Evolutionary conservation across 2,797 vertebrate species (phyloP).

Genomic region (Myoxocephalus aenaeus): DNA sequence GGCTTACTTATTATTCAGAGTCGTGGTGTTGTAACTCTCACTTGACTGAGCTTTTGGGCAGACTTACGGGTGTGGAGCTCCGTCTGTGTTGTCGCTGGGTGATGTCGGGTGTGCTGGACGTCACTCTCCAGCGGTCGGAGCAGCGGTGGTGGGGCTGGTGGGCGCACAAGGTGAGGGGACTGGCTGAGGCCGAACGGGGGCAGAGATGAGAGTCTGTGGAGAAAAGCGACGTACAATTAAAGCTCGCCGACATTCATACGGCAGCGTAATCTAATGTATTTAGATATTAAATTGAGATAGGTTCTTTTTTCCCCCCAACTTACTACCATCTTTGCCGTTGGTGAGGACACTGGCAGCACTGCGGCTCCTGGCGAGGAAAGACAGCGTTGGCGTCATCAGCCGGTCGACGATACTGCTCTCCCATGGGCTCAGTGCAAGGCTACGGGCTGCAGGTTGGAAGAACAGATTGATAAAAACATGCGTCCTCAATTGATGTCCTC

Average conservation of each 20-base stretch:
- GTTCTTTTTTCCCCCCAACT: conserved; percentile 63
- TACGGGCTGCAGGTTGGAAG: conserved; percentile 84
- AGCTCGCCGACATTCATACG: not conserved
- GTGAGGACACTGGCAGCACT: conserved; percentile 93
- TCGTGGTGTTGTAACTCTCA: not conserved
- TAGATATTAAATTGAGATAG: accelerated
- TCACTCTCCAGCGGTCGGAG: conserved; percentile 89
- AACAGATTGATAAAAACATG: not conserved
- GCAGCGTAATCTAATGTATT: not conserved
- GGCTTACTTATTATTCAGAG: not conserved
- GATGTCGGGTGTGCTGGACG: conserved; percentile 89
- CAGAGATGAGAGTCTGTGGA: conserved; percentile 87
- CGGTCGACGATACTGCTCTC: conserved; percentile 98
- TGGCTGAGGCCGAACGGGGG: conserved; percentile 94
- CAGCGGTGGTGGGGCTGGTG: conserved; percentile 90
- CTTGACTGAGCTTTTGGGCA: not conserved
- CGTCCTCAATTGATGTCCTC: not conserved
- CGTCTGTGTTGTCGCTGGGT: conserved; percentile 83
- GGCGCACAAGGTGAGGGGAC: conserved; percentile 90
- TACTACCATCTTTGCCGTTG: conserved; percentile 90
- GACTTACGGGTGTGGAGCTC: conserved; percentile 89
- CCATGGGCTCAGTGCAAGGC: conserved; percentile 92
- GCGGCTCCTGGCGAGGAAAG: conserved; percentile 96
- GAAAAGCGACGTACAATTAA: not conserved
- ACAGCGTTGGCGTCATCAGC: conserved; percentile 96